These are phyloP conservation scores for Tapirus terrestris DNA, from an alignment of 2,113 vertebrate species.

Conservation along the genomic window DNA sequence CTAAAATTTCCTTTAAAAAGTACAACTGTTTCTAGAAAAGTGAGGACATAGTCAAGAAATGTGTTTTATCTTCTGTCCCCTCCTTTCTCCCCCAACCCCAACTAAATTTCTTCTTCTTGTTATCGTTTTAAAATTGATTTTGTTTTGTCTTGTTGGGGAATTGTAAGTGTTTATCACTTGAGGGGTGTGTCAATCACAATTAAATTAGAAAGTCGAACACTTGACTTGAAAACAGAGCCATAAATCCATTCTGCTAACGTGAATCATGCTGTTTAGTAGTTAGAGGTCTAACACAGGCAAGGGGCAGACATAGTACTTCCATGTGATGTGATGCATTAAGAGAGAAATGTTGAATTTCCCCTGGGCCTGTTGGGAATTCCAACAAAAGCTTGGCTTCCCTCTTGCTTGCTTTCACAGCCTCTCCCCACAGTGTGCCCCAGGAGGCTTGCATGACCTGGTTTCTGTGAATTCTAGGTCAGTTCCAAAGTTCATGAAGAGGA, in stretches of 20 bases:
- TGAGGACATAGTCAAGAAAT: not conserved
- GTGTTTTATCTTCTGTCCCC: not conserved
- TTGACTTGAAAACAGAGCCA: not conserved
- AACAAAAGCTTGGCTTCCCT: constrained; percentile 53
- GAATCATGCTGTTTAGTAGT: not conserved
- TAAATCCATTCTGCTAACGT: not conserved
- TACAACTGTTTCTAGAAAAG: not conserved
- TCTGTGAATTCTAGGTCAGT: constrained; percentile 92
- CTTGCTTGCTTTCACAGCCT: constrained; percentile 34
- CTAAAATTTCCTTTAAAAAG: constrained; percentile 11
- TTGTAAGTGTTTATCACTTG: not conserved
- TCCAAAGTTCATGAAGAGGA: constrained; percentile 99
- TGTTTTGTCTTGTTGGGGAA: not conserved
- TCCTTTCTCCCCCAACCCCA: not conserved
- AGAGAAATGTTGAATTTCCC: not conserved
- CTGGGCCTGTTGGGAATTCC: not conserved
- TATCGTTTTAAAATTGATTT: not conserved
- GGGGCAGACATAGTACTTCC: not conserved
- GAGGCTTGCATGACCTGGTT: constrained; percentile 70
- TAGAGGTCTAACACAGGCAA: not conserved
- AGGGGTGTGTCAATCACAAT: not conserved
- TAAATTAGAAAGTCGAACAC: not conserved
- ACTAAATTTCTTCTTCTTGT: constrained; percentile 13
- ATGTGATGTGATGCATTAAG: not conserved
- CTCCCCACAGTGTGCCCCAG: not conserved